Percentiles rank a stretch among this genome's conserved stretches.
phyloP scores from a whole-genome alignment of 1,140 invertebrate genomes.

The Himalopsyche phryganea region DNA sequence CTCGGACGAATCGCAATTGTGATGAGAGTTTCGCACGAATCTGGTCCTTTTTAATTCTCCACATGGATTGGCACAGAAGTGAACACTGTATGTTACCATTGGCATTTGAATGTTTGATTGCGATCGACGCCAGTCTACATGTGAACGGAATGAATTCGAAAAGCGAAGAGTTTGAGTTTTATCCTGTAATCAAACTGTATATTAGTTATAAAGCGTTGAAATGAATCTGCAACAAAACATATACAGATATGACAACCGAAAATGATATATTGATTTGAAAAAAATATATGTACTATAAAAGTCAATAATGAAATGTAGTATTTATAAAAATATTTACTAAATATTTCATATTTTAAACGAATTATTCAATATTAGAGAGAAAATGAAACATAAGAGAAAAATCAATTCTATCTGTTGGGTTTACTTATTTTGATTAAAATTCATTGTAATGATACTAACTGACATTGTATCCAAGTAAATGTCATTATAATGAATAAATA shows the following conservation, averaged over 20 bases:
- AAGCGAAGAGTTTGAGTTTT: constrained; percentile 27
- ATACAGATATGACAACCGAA: background rate
- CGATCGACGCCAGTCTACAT: constrained; percentile 24
- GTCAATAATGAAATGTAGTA: too few relatives aligned
- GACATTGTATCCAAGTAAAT: too few relatives aligned
- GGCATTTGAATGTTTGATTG: constrained; percentile 12
- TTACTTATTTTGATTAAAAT: too few relatives aligned
- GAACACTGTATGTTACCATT: constrained; percentile 27
- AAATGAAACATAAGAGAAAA: too few relatives aligned
- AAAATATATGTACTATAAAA: too few relatives aligned
- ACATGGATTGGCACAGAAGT: constrained; percentile 24
- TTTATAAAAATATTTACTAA: too few relatives aligned
- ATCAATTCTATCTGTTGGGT: too few relatives aligned
- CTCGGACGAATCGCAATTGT: constrained; percentile 9
- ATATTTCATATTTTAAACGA: too few relatives aligned
- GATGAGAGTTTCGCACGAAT: background rate
- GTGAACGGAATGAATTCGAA: constrained; percentile 24
- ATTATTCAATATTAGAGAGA: too few relatives aligned
- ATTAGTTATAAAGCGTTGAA: background rate
- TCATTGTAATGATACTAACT: too few relatives aligned
- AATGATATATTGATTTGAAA: too few relatives aligned
- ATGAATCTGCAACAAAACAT: background rate
- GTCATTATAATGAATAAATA: too few relatives aligned
- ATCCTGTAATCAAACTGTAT: constrained; percentile 18
- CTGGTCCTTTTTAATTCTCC: constrained; percentile 12